Percentiles rank a stretch among this genome's conserved stretches.
Conservation (phyloP, 2,888 invertebrate species). For the Parnassius apollo region DNA sequence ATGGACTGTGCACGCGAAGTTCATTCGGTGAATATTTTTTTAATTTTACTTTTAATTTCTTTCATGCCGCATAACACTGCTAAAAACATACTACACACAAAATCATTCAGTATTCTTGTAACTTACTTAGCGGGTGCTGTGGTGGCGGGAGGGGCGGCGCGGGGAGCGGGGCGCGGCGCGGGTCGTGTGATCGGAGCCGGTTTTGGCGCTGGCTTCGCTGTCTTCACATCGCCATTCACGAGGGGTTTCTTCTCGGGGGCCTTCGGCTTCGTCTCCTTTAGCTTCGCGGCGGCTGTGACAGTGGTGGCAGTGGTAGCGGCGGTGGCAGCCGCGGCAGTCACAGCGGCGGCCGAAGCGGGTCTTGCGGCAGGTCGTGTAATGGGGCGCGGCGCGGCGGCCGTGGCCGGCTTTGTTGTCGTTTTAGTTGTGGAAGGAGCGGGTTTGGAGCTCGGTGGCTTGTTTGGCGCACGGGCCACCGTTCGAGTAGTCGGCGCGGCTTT, state of each 20-base stretch:
- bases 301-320: slow-evolving; percentile 34
- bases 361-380: slow-evolving; percentile 28
- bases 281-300: slow-evolving; percentile 41
- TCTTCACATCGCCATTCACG: slow-evolving; percentile 75
- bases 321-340: slow-evolving; percentile 31
- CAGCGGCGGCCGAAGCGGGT: slow-evolving; percentile 35
- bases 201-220: slow-evolving; percentile 41
- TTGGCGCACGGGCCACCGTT: slow-evolving; percentile 34
- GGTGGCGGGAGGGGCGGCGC: slow-evolving; percentile 19
- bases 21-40: no score
- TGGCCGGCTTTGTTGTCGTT: background rate
- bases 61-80: no score
- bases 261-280: slow-evolving; percentile 42
- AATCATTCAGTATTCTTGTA: no score
- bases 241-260: slow-evolving; percentile 74
- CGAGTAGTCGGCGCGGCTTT: slow-evolving; percentile 40
- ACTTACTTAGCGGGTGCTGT: slow-evolving; percentile 45
- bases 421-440: slow-evolving; percentile 25
- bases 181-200: slow-evolving; percentile 35
- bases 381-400: slow-evolving; percentile 19
- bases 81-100: no score
- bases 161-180: slow-evolving; percentile 34
- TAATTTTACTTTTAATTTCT: no score
- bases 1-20: no score
- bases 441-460: background rate